Percentiles rank a stretch among this genome's conserved stretches.
Evolutionary conservation across 2,113 vertebrate species (phyloP).

Genomic region (Progne subis): DNA sequence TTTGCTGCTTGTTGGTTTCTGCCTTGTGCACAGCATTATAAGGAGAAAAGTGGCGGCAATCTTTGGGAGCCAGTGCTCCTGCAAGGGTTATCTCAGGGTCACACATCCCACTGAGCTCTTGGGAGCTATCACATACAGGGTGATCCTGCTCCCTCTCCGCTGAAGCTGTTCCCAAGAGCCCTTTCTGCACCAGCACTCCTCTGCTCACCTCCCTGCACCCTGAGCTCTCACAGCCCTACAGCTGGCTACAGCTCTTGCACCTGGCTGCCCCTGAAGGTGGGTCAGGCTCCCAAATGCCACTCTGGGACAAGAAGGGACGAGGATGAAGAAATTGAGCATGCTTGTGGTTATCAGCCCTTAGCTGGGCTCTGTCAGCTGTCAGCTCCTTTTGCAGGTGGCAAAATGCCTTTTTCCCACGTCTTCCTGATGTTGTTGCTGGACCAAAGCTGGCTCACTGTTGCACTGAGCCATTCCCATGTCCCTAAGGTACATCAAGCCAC

Average conservation of each 20-base stretch:
- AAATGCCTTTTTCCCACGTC: constrained; percentile 20
- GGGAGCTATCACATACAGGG: neutral
- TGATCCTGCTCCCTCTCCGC: neutral
- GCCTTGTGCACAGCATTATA: constrained; percentile 26
- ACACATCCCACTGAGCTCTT: constrained; percentile 15
- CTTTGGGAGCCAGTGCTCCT: constrained; percentile 50
- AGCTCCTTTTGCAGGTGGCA: neutral
- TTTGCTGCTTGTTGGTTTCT: constrained; percentile 45
- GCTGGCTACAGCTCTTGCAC: neutral
- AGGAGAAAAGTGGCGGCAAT: constrained; percentile 25
- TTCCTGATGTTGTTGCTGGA: constrained; percentile 49
- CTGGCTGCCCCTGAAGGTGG: neutral
- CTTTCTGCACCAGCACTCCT: neutral
- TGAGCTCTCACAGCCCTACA: neutral
- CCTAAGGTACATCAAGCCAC: neutral
- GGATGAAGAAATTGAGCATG: neutral
- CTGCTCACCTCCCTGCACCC: neutral
- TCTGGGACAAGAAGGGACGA: neutral
- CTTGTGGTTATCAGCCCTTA: neutral
- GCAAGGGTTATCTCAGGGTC: constrained; percentile 59
- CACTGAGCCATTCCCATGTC: neutral
- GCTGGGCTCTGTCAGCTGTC: neutral
- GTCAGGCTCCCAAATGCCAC: neutral
- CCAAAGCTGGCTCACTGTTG: constrained; percentile 51
- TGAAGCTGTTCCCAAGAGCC: neutral